Base-by-base conservation (phyloP, 2,888 invertebrate genomes). In the Zhuqinia jingwanae region DNA sequence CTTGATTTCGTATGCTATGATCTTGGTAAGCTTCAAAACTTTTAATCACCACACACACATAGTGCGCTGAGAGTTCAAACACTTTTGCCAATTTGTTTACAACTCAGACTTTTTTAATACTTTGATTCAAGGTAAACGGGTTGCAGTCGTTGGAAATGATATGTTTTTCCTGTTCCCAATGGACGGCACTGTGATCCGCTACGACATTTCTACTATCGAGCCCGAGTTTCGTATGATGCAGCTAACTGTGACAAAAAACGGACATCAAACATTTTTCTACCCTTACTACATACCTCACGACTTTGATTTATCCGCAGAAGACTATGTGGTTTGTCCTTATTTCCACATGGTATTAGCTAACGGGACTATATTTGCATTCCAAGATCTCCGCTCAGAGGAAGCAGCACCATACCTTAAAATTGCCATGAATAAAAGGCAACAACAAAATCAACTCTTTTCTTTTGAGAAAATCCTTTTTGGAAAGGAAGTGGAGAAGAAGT, bases 161-260 rank as follows among this genome's bases (percentile, higher is more conserved):
- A 88, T 87, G 22, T 89, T 78, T 68, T 88, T 87, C 50, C 20
- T 90, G 10, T 89, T 89, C 68, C 90, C 90, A 15, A 68, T 89
- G 87, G 89, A 90, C 60, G 90, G 90, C 0, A 85, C 89, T 0
- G 53, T 89, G 2, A 87, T 90, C 6, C 84, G 87, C 15, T 90
- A 90, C 58, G 89, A 89, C 20, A 89, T 89, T 17, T 87, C 89
- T 0, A 89, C 90, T 10, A 89, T 90, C 17, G 90, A 90, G 25
- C 89, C 89, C 0, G 88, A 89, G 15, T 89, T 87, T 42, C 63
- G 88, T 58, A 89, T 89, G 89, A 89, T 90, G 89, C 89, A 90
- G 53, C 30, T 90, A 0, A 87, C 76, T 15, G 63, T 90, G 1
- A 42, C 80, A 11, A 89, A 89, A 50, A 87, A 88, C 77, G 88